Conservation (phyloP, 1,140 invertebrate species). For the Sminthurides bifidus region DNA sequence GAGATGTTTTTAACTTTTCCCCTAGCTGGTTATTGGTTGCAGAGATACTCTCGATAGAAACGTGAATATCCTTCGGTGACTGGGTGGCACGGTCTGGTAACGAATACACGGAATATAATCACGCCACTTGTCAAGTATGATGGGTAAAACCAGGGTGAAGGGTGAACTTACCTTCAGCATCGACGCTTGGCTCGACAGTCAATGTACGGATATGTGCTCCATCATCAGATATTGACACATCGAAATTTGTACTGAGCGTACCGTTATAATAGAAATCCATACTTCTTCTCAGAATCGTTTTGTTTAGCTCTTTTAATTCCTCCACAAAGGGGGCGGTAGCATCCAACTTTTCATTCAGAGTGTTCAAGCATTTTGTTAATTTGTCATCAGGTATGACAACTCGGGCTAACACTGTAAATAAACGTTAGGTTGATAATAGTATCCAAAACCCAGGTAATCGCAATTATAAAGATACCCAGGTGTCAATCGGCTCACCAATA, state of each 20-base stretch:
- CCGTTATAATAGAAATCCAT: background rate
- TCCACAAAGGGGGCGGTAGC: background rate
- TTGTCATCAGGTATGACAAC: background rate
- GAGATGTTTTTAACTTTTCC: too few relatives aligned
- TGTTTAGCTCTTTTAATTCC: background rate
- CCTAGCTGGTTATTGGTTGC: too few relatives aligned
- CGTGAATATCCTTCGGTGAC: too few relatives aligned
- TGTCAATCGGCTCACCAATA: background rate
- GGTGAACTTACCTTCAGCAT: background rate
- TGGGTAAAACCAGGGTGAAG: background rate
- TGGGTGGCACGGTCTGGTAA: too few relatives aligned
- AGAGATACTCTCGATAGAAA: too few relatives aligned
- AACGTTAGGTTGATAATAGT: too few relatives aligned
- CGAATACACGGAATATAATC: too few relatives aligned
- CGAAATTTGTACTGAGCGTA: background rate
- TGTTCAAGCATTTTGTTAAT: background rate
- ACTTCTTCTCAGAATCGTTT: background rate
- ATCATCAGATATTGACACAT: background rate
- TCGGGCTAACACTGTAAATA: background rate
- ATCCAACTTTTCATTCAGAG: background rate
- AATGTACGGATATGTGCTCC: background rate
- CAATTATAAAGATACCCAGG: background rate
- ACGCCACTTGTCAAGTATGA: too few relatives aligned
- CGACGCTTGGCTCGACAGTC: background rate
- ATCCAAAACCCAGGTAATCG: background rate